Evolutionary conservation across 1,140 invertebrate species (phyloP).

Genomic region (Ganaspis sp.): DNA sequence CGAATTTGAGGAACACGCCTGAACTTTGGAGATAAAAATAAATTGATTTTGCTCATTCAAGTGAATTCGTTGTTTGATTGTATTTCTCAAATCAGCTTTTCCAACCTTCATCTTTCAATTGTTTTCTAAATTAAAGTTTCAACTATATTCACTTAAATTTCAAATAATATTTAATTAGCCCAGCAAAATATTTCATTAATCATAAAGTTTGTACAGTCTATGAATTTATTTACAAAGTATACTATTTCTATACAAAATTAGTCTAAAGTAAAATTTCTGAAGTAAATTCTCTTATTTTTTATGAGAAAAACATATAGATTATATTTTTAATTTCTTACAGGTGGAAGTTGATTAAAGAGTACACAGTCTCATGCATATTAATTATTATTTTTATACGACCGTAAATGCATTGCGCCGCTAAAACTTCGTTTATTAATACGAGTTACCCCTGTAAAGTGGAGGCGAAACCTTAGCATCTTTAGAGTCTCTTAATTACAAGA

Average conservation of each 20-base stretch:
- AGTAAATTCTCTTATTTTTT: no score
- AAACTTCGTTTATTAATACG: slow-evolving; percentile 48
- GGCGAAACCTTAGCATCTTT: slow-evolving; percentile 13
- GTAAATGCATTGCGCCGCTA: slow-evolving; percentile 37
- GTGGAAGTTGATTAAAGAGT: slow-evolving; percentile 37
- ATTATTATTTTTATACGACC: slow-evolving; percentile 34
- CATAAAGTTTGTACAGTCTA: no score
- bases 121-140: not conserved
- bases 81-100: not conserved
- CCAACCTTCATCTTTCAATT: not conserved
- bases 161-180: no score
- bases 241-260: no score
- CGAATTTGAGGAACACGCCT: slow-evolving; percentile 48
- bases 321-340: slow-evolving; percentile 16
- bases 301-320: no score
- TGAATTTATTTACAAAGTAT: no score
- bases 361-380: slow-evolving; percentile 39
- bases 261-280: no score
- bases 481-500: slow-evolving; percentile 31
- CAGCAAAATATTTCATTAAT: no score
- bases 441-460: slow-evolving; percentile 40
- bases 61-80: not conserved
- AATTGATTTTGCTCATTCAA: slow-evolving; percentile 37
- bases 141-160: no score
- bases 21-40: slow-evolving; percentile 62